Conservation (phyloP, 2,888 invertebrate genomes). For the Achlya flavicornis region DNA sequence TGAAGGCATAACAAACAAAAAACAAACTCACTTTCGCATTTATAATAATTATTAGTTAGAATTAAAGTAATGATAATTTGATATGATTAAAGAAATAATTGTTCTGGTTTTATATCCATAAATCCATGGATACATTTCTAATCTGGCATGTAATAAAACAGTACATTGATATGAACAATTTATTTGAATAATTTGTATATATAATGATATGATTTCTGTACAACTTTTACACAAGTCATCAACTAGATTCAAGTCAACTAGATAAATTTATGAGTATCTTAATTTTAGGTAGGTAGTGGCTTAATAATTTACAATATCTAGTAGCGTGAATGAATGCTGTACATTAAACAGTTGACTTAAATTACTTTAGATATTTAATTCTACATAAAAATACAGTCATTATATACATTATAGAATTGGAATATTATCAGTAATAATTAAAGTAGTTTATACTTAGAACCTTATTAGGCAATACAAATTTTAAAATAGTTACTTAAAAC, state of each 20-base stretch:
- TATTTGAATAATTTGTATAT: slow-evolving; percentile 82
- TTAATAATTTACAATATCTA: slow-evolving; percentile 78
- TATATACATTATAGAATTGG: slow-evolving; percentile 70
- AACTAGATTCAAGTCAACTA: slow-evolving; percentile 82
- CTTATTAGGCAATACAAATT: slow-evolving; percentile 36
- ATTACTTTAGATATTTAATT: slow-evolving; percentile 56
- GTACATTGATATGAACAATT: slow-evolving; percentile 77
- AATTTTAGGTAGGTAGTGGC: slow-evolving; percentile 73
- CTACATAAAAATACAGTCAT: slow-evolving; percentile 73
- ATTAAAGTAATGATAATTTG: no score
- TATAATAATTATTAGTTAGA: no score
- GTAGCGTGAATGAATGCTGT: slow-evolving; percentile 73
- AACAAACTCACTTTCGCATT: no score
- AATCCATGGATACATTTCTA: no score
- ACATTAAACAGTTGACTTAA: slow-evolving; percentile 74
- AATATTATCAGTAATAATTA: slow-evolving; percentile 59
- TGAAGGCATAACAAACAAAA: no score
- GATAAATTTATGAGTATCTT: slow-evolving; percentile 80
- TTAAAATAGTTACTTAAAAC: slow-evolving; percentile 50
- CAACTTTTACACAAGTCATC: slow-evolving; percentile 78
- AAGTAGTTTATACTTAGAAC: slow-evolving; percentile 51
- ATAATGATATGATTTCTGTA: slow-evolving; percentile 83
- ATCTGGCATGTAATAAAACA: slow-evolving; percentile 42
- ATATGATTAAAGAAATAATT: no score
- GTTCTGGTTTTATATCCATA: no score